Evolutionary conservation across 2,888 invertebrate species (phyloP).

Genomic region (Alitta virens): DNA sequence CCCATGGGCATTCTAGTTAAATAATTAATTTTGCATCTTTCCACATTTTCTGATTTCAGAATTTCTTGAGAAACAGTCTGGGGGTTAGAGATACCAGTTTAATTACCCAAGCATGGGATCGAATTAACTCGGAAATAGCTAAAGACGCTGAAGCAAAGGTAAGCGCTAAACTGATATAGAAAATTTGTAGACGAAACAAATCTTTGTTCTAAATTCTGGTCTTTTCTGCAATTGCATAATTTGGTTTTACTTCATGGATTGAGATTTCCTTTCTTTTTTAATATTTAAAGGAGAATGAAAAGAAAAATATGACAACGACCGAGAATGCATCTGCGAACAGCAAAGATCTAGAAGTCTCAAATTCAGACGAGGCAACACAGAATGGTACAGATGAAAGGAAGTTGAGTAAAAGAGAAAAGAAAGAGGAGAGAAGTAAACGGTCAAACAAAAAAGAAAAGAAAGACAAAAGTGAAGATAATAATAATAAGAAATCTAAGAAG

Average conservation of each 20-base stretch:
- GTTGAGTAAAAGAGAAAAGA: conserved; percentile 12
- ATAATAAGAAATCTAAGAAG: not conserved
- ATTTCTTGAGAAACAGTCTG: conserved; percentile 59
- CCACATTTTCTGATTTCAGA: conserved; percentile 47
- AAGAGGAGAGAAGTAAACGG: conserved; percentile 8
- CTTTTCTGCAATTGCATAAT: too few species aligned
- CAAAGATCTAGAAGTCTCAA: not conserved
- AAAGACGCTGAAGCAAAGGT: not conserved
- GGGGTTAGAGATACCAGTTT: conserved; percentile 61
- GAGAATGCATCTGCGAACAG: not conserved
- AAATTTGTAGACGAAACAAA: too few species aligned
- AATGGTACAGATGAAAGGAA: conserved; percentile 1
- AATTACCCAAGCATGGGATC: conserved; percentile 70
- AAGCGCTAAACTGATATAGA: too few species aligned
- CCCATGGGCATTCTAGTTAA: too few species aligned
- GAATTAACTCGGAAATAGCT: conserved; percentile 52
- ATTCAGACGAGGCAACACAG: not conserved
- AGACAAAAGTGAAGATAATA: not conserved
- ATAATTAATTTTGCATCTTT: too few species aligned
- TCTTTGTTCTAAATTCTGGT: too few species aligned
- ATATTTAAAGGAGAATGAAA: not conserved
- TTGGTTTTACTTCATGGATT: too few species aligned
- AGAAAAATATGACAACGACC: not conserved
- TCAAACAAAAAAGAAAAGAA: conserved; percentile 6
- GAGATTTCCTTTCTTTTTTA: too few species aligned